Base-by-base conservation (phyloP, 2,113 vertebrate genomes). In the Chrysemys picta region DNA sequence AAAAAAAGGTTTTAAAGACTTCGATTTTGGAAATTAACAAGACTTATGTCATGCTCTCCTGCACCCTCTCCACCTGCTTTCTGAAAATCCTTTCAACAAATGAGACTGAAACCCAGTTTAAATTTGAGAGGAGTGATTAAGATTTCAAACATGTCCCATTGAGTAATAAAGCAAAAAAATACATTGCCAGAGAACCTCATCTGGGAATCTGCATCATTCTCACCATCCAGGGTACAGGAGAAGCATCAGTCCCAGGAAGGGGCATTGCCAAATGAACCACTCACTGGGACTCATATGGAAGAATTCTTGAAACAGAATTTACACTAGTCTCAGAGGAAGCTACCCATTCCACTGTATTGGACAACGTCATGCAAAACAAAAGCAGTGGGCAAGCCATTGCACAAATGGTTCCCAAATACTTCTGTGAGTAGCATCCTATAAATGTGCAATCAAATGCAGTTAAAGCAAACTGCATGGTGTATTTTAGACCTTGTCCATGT, bases 401-500 rank as follows among this genome's bases (percentile, higher is more conserved):
- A 65, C 47, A 95, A 93, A 89, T 49, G 82, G 78, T 87, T 53
- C 27, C 78, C 85, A 82, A 87, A 7, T 5, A 90, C 25, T 52
- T 47, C 62, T 72, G 38, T 49, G 56, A 31, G 24, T 84, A 72
- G 79, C 35, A 94, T 17, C 56, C 53, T 89, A 13, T n/a, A 96
- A 83, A 42, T 1, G 72, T 52, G 80, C 69, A 79, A 91, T 13
- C 59, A 2, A 16, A 53, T 90, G 75, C 59, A 52, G 9, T n/a
- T 4, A 47, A 53, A 27, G 10, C 31, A 87, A 89, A 21, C 76
- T 84, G 53, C 35, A 82, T 50, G 84, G 57, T 52, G n/a, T n/a
- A 10, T 69, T 88, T 84, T 31, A 94, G 82, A 75, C 92, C 92
- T 87, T 88, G 89, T 10, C 54, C 52, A 94, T 38, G 53, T 49